A percentile compares a stretch with the other conserved stretches of the same genome.
Evolutionary conservation across 1,140 invertebrate species (phyloP).

Genomic region (Olivierus martensii): DNA sequence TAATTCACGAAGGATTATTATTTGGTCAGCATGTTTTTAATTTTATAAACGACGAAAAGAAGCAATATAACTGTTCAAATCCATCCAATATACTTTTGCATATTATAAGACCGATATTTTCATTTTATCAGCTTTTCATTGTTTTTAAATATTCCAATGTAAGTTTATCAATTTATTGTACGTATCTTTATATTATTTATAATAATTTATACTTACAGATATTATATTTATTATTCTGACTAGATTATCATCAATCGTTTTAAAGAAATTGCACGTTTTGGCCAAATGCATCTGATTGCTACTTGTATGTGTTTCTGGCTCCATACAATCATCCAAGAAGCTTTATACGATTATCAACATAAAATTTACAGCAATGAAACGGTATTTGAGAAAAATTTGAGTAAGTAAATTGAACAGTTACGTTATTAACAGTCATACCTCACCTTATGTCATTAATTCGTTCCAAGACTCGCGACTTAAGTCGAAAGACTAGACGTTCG

Average conservation of each 20-base stretch:
- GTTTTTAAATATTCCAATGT: conserved; percentile 64
- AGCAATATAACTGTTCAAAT: conserved; percentile 34
- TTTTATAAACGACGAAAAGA: conserved; percentile 33
- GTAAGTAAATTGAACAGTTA: neutral
- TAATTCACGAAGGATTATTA: conserved; percentile 49
- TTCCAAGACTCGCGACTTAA: too few species aligned
- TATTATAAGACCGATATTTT: conserved; percentile 48
- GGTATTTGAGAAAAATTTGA: too few species aligned
- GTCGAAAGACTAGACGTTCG: too few species aligned
- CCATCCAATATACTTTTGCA: conserved; percentile 38
- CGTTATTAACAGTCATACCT: neutral
- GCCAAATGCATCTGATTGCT: conserved; percentile 56
- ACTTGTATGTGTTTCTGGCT: conserved; percentile 57
- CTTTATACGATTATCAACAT: conserved; percentile 32
- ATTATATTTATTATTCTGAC: conserved; percentile 5
- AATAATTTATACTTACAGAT: neutral
- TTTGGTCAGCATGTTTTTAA: conserved; percentile 46
- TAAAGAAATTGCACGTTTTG: conserved; percentile 45
- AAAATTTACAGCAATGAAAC: too few species aligned
- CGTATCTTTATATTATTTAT: neutral
- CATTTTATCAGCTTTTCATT: conserved; percentile 53
- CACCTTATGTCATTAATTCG: too few species aligned
- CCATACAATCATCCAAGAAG: conserved; percentile 53
- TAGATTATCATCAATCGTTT: conserved; percentile 46
- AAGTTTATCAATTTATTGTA: conserved; percentile 25